These are phyloP conservation scores for Polia nebulosa DNA, from an alignment of 2,888 invertebrate species.

Conservation along the genomic window DNA sequence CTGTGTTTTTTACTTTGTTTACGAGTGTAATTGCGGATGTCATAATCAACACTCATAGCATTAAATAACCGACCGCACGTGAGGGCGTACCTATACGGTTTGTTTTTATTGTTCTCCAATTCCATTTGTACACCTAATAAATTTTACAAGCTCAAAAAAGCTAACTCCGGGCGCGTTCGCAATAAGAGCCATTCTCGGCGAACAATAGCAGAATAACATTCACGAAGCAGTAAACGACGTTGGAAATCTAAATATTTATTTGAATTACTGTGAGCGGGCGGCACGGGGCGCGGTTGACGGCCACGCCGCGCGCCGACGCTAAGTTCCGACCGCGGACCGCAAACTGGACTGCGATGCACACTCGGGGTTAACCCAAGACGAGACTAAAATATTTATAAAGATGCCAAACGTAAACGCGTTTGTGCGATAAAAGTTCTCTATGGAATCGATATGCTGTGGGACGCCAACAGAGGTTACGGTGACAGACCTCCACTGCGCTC, in stretches of 20 bases:
- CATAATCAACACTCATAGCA: slow-evolving; percentile 48
- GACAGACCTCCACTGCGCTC: slow-evolving; percentile 44
- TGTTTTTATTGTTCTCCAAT: slow-evolving; percentile 68
- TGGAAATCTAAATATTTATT: slow-evolving; percentile 81
- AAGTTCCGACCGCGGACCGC: slow-evolving; percentile 69
- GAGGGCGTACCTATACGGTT: slow-evolving; percentile 55
- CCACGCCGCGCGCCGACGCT: slow-evolving; percentile 54
- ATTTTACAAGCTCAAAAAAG: slow-evolving; percentile 75
- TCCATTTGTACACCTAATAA: slow-evolving; percentile 72
- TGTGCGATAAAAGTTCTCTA: slow-evolving; percentile 53
- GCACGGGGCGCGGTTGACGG: slow-evolving; percentile 63
- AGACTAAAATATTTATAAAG: slow-evolving; percentile 73
- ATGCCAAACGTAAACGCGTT: slow-evolving; percentile 62
- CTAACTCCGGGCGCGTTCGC: slow-evolving; percentile 62
- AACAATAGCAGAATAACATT: slow-evolving; percentile 79
- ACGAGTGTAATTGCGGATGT: slow-evolving; percentile 55
- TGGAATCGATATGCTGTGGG: slow-evolving; percentile 54
- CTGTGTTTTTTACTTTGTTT: slow-evolving; percentile 66
- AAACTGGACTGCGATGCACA: slow-evolving; percentile 71
- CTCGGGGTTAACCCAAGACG: slow-evolving; percentile 68
- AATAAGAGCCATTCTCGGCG: slow-evolving; percentile 71
- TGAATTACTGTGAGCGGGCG: slow-evolving; percentile 72
- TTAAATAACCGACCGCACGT: slow-evolving; percentile 56
- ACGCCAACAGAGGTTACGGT: slow-evolving; percentile 36
- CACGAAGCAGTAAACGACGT: slow-evolving; percentile 75